Conservation (phyloP, 1,140 invertebrate species). For the Ceratosolen fusciceps region DNA sequence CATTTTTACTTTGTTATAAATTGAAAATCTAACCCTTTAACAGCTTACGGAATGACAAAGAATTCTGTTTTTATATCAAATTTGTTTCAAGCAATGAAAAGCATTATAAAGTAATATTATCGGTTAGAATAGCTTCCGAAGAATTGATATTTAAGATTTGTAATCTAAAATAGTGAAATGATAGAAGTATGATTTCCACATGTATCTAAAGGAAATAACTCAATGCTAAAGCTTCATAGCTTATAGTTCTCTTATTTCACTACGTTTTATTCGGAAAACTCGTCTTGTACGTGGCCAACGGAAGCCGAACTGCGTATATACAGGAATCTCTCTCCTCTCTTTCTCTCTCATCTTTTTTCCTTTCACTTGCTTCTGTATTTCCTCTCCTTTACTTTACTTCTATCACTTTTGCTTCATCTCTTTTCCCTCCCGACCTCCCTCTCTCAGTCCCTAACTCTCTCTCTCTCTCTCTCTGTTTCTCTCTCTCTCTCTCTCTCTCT, state of each 20-base stretch:
- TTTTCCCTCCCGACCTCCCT: neutral
- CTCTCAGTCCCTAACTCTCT: conserved; percentile 24
- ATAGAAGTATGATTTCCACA: neutral
- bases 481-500: neutral
- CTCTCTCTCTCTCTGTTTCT: neutral
- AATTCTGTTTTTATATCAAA: no score
- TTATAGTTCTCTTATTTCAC: conserved; percentile 14
- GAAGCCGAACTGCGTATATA: conserved; percentile 57
- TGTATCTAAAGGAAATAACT: conserved; percentile 64
- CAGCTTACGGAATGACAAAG: no score
- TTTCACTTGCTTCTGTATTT: conserved; percentile 22
- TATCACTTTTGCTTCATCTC: neutral
- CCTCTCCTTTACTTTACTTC: conserved; percentile 39
- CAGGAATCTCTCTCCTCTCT: conserved; percentile 50
- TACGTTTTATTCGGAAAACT: conserved; percentile 63
- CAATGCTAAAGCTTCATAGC: conserved; percentile 25
- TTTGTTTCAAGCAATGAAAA: no score
- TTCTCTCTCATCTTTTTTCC: conserved; percentile 38
- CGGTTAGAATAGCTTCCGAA: neutral
- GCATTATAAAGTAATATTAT: no score
- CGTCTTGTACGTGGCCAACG: conserved; percentile 60
- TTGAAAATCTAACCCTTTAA: no score
- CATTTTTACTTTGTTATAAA: no score
- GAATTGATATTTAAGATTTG: neutral
- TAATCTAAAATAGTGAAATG: neutral